Evolutionary conservation across 2,888 invertebrate genomes (phyloP), one percentile per base, ranked within the genome.

Genomic region (Hesperia comma): DNA sequence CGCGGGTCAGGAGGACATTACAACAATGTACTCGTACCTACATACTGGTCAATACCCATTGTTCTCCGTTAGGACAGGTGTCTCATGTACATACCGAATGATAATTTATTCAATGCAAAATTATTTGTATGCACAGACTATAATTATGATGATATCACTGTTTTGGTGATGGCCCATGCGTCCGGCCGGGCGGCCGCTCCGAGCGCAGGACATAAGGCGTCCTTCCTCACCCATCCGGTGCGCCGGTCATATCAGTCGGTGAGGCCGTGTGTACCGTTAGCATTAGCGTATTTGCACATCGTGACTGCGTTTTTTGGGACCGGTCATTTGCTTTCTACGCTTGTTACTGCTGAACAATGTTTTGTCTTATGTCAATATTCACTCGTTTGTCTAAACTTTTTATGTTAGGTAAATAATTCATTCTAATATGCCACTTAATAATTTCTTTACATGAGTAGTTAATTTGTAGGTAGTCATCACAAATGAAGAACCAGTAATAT

Each of bases 81-180:
- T 60, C 17, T 66, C 53, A 57, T 53, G 40, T 61, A 61, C 55
- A 61, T 58, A 60, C 32, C 62, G 46, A 56, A 60, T 62, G 63
- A 63, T 70, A 68, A 67, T 70, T 53, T 66, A 76, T 74, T 73
- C 71, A 69, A 70, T 61, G 61, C 70, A 63, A 61, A 72, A 74
- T 73, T 43, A 58, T 58, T 70, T 57, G 72, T 73, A 75, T 75
- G 75, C 72, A 69, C 57, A 40, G 68, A 70, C 69, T 67, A 71
- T 63, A n/a, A n/a, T n/a, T n/a, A 67, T 56, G 70, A 82, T 84
- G 86, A 87, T 83, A 82, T 84, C 86, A 86, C 79, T 79, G 74
- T 80, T 80, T 82, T 77, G 80, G 78, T 71, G 77, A 73, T 76
- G 80, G 77, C 77, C 81, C 79, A 77, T 70, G 76, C 81, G 79